These are phyloP conservation scores for Mustelus asterias DNA, from an alignment of 2,113 vertebrate species.

Conservation along the genomic window DNA sequence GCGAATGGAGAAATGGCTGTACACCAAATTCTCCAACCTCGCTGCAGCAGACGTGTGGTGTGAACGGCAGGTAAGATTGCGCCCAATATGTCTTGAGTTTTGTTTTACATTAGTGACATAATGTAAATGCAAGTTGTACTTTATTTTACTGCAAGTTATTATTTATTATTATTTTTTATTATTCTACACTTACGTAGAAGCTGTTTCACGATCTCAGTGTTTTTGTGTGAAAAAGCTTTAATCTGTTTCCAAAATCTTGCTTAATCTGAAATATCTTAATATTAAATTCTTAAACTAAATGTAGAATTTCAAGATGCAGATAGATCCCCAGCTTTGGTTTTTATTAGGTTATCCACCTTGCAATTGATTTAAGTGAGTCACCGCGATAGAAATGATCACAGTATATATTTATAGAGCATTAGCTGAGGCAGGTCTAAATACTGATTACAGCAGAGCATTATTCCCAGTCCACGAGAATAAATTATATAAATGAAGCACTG, in stretches of 20 bases:
- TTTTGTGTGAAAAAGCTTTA: not conserved
- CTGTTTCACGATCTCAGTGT: not conserved
- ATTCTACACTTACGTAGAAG: not conserved
- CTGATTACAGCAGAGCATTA: not conserved
- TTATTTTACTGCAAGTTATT: not conserved
- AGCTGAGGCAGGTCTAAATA: not conserved
- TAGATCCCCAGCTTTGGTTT: not conserved
- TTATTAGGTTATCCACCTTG: not conserved
- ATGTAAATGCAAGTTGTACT: not conserved
- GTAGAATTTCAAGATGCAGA: not conserved
- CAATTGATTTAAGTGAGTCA: not conserved
- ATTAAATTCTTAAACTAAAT: not conserved
- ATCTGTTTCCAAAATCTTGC: not conserved
- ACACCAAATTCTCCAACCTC: too few relatives aligned
- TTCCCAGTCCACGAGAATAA: not conserved
- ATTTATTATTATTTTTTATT: not conserved
- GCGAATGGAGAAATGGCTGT: too few relatives aligned
- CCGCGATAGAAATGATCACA: not conserved
- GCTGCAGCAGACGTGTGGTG: too few relatives aligned
- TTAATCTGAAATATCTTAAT: conserved; percentile 6
- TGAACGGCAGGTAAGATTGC: too few relatives aligned
- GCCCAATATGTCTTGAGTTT: not conserved
- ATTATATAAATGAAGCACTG: not conserved
- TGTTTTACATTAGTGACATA: not conserved
- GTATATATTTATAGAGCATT: not conserved